Conservation (phyloP, 2,113 vertebrate genomes). For the Gorsachius goisagi region DNA sequence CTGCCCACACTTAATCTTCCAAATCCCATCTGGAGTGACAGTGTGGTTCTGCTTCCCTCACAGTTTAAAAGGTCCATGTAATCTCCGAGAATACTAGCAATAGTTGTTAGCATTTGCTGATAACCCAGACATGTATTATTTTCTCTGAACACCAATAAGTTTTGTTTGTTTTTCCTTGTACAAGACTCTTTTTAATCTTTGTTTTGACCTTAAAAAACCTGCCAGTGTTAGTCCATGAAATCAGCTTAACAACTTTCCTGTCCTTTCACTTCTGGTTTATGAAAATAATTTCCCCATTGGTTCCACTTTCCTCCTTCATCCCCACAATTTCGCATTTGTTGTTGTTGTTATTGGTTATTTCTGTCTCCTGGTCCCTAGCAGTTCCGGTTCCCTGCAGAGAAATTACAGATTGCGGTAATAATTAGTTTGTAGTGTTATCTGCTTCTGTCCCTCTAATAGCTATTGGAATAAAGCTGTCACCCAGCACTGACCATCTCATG, state of each 20-base stretch:
- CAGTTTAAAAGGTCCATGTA: conserved; percentile 39
- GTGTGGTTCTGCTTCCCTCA: not conserved
- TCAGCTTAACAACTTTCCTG: conserved; percentile 48
- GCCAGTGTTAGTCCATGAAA: conserved; percentile 27
- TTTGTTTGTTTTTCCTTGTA: not conserved
- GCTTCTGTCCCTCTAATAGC: conserved; percentile 42
- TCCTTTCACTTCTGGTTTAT: conserved; percentile 34
- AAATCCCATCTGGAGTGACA: conserved; percentile 12
- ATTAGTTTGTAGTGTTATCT: conserved; percentile 68
- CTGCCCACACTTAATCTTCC: not conserved
- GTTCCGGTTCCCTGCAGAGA: conserved; percentile 56
- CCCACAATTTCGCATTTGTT: not conserved
- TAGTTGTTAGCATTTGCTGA: conserved; percentile 4
- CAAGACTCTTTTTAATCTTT: conserved; percentile 39
- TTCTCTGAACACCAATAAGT: not conserved
- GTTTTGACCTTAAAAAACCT: conserved; percentile 49
- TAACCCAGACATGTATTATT: conserved; percentile 26
- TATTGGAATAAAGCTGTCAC: conserved; percentile 72
- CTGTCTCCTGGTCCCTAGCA: not conserved
- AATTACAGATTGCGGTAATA: conserved; percentile 46
- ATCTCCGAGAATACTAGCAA: not conserved
- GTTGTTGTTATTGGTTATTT: not conserved
- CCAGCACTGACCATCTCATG: conserved; percentile 31
- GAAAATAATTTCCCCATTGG: conserved; percentile 54
- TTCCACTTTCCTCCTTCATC: conserved; percentile 32